These are phyloP conservation scores for Drosophila niveifrons DNA, from an alignment of 2,888 invertebrate genomes.

Conservation along the genomic window DNA sequence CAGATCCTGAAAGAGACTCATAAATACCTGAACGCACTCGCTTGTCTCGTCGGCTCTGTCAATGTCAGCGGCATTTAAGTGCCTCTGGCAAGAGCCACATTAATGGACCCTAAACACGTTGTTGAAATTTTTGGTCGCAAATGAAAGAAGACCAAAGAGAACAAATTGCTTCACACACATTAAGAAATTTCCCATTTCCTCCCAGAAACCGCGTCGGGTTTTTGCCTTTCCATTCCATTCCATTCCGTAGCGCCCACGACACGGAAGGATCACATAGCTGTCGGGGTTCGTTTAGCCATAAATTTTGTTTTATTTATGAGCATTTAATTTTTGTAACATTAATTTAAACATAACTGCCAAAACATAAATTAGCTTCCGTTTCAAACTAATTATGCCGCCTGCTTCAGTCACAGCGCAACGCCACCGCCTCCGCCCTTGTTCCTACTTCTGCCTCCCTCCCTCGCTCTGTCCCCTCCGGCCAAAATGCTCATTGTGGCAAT, in stretches of 20 bases:
- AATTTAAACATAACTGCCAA: constrained; percentile 84
- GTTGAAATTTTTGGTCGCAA: constrained; percentile 55
- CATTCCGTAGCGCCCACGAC: constrained; percentile 21
- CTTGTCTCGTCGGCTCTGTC: constrained; percentile 3
- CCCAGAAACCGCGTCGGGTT: background rate
- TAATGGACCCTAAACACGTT: constrained; percentile 77
- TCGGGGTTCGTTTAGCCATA: constrained; percentile 57
- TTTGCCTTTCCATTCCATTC: constrained; percentile 12
- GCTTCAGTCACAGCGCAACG: constrained; percentile 61
- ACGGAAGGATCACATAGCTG: constrained; percentile 45
- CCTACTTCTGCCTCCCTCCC: constrained; percentile 7
- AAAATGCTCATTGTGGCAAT: constrained; percentile 61
- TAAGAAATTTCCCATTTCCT: constrained; percentile 50
- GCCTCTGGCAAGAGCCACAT: constrained; percentile 52
- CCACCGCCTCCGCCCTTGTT: background rate
- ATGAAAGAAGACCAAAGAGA: constrained; percentile 37
- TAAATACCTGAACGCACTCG: constrained; percentile 44
- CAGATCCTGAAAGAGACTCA: constrained; percentile 22
- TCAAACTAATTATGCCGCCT: constrained; percentile 81
- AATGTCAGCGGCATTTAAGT: constrained; percentile 48
- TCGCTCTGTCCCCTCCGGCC: constrained; percentile 26
- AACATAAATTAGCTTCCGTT: constrained; percentile 85
- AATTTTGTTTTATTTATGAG: constrained; percentile 81
- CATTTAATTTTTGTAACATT: constrained; percentile 84
- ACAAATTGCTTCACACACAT: constrained; percentile 76